These are phyloP conservation scores for Caenorhabditis virilis DNA, from an alignment of 2,888 invertebrate species.

Conservation along the genomic window DNA sequence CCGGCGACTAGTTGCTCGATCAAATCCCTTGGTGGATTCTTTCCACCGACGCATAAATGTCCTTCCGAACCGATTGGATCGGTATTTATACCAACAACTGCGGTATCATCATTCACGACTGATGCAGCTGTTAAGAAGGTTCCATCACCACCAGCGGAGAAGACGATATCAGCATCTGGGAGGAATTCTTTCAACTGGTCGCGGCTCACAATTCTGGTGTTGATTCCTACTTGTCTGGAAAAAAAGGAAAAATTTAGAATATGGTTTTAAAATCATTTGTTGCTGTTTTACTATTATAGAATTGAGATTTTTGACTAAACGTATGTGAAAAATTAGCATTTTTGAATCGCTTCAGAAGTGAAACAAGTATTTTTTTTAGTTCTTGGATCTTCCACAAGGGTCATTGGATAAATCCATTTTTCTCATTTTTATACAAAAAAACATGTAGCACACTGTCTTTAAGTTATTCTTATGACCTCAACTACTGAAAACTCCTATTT, in stretches of 20 bases:
- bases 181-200: conserved; percentile 44
- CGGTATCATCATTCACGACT: conserved; percentile 51
- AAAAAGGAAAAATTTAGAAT: background rate
- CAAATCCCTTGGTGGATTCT: conserved; percentile 56
- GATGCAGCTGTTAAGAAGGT: conserved; percentile 65
- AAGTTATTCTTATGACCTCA: no score
- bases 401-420: background rate
- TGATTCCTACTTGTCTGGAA: conserved; percentile 52
- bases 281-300: background rate
- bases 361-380: no score
- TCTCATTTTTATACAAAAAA: background rate
- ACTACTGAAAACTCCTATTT: no score
- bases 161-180: conserved; percentile 57
- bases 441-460: no score
- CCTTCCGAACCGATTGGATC: conserved; percentile 67
- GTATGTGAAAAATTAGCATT: background rate
- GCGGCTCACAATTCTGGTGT: conserved; percentile 41
- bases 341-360: background rate
- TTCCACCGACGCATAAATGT: conserved; percentile 64
- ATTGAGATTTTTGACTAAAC: background rate
- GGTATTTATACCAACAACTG: conserved; percentile 67
- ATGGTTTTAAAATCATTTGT: background rate
- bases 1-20: conserved; percentile 75
- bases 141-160: conserved; percentile 67
- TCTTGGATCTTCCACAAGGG: no score